phyloP scores from a whole-genome alignment of 2,113 vertebrate genomes.

The Hucho hucho region DNA sequence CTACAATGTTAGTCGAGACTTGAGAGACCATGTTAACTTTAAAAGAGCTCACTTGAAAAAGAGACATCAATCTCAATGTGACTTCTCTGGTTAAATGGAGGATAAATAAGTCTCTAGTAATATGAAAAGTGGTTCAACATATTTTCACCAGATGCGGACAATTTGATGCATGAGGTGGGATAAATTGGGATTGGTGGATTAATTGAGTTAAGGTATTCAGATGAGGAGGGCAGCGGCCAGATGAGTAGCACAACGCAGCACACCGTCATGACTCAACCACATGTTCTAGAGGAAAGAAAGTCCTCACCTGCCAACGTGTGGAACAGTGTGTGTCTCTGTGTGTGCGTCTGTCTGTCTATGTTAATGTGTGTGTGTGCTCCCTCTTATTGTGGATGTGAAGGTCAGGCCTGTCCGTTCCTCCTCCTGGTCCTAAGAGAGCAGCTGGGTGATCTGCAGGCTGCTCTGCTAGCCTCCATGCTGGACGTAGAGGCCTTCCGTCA shows the following conservation, averaged over 20 bases:
- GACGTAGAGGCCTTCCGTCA: conserved; percentile 57
- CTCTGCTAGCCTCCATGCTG: conserved; percentile 64
- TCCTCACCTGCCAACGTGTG: background rate
- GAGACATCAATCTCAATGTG: too few relatives aligned
- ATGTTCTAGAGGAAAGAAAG: background rate
- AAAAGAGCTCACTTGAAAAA: background rate
- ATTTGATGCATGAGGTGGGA: background rate
- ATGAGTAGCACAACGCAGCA: background rate
- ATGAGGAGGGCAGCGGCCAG: conserved; percentile 1
- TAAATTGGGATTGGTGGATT: background rate
- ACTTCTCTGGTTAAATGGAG: too few relatives aligned
- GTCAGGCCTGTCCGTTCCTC: conserved; percentile 48
- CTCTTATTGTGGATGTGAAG: conserved; percentile 30
- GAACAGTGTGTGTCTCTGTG: background rate
- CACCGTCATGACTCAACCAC: background rate
- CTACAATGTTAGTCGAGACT: too few relatives aligned
- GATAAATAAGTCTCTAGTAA: too few relatives aligned
- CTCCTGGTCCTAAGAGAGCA: conserved; percentile 66
- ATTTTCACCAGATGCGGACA: background rate
- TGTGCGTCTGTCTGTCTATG: background rate
- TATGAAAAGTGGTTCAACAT: too few relatives aligned
- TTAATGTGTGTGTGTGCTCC: background rate
- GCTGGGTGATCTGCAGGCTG: conserved; percentile 54
- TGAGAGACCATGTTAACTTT: too few relatives aligned
- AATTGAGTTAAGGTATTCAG: background rate